Percentiles rank a stretch among this genome's conserved stretches.
phyloP scores from a whole-genome alignment of 2,113 vertebrate genomes.

The Arizona elegans region DNA sequence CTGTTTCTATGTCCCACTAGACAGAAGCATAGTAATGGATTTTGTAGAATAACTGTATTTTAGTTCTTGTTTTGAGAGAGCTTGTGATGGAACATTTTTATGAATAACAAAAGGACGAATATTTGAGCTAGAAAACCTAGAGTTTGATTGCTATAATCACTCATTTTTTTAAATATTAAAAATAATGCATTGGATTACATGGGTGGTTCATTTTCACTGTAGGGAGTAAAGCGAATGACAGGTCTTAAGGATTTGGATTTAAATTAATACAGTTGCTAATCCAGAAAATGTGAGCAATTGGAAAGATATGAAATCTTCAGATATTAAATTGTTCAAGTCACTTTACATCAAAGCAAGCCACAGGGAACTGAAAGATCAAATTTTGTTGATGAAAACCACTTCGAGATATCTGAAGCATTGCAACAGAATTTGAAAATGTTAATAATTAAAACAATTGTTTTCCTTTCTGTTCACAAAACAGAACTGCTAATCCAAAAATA shows the following conservation, averaged over 20 bases:
- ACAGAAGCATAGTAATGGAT: background rate
- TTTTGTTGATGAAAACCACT: background rate
- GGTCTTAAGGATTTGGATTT: background rate
- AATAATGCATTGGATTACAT: background rate
- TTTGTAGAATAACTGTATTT: background rate
- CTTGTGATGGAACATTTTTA: background rate
- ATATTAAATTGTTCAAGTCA: constrained; percentile 24
- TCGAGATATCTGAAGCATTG: background rate
- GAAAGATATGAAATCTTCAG: constrained; percentile 10
- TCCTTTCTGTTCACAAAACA: background rate
- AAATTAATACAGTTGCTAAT: constrained; percentile 15
- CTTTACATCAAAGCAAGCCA: constrained; percentile 19
- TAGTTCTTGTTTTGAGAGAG: background rate
- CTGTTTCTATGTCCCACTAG: background rate
- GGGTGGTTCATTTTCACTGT: background rate
- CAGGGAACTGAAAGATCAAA: background rate
- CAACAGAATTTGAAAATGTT: background rate
- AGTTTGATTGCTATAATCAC: background rate
- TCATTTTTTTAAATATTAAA: background rate
- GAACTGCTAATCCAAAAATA: background rate
- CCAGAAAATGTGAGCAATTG: constrained; percentile 14
- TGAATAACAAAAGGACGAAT: background rate
- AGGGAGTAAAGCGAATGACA: background rate
- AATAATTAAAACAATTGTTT: background rate
- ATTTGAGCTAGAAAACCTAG: background rate